Evolutionary conservation across 2,888 invertebrate species (phyloP), one percentile per base, ranked within the genome.

Genomic region (Drosophila melanosoma): DNA sequence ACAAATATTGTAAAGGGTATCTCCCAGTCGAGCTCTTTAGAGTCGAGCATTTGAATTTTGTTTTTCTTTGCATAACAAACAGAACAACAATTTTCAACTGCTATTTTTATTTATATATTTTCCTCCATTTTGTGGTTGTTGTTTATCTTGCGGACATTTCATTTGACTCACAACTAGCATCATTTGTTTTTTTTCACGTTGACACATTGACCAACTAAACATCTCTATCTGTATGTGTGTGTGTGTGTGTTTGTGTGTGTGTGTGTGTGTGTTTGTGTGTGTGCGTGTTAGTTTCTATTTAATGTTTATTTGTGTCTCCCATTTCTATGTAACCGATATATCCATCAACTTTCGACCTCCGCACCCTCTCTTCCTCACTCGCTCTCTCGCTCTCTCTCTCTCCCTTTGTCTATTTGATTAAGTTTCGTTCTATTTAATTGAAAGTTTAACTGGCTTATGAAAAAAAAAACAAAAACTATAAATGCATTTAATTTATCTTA

Each of bases 141-240:
- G 58, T 76, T 73, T 72, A 73, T 69, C 62, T 65, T 76, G 78
- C 69, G 81, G 82, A 78, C 82, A 84, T 84, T 83, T 87, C 85
- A 82, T 87, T 84, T 78, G 87, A 84, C 81, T 84, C 76, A 51
- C 51, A 80, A 84, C 75, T 83, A 86, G 81, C 89, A 86, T 86
- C 85, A 85, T 89, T 86, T 86, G 83, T 86, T 89, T 83, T 29
- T 29, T 89, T 84, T 66, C 87, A 77, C 83, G 82, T 75, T 89
- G 83, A 88, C 84, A 86, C 77, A 67, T 81, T 81, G 78, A 78
- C 78, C 81, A 81, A 77, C 73, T 81, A 62, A 62, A 58, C 81
- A 65, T 45, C 38, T 62, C 26, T 60, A 23, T 62, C 38, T 62
- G 33, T 60, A 23, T 62, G 32, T 40, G 35, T 49, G 56, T 56